phyloP scores from a whole-genome alignment of 2,888 invertebrate species.

The Ganaspis brasiliensis region DNA sequence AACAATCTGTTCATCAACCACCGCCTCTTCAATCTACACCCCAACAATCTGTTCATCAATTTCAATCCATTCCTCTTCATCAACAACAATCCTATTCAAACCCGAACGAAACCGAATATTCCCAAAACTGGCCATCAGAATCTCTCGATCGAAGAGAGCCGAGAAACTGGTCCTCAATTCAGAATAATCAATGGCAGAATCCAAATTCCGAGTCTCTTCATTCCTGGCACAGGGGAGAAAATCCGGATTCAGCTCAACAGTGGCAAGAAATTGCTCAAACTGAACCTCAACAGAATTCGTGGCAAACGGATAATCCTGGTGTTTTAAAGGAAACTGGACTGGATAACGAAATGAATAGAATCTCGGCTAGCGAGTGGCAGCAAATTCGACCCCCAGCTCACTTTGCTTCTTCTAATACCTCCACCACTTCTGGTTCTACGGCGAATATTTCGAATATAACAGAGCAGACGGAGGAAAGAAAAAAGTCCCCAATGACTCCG shows the following conservation, averaged over 20 bases:
- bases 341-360: slow-evolving; percentile 61
- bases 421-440: slow-evolving; percentile 66
- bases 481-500: slow-evolving; percentile 64
- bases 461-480: slow-evolving; percentile 68
- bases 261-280: slow-evolving; percentile 43
- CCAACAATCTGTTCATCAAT: neutral
- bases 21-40: neutral
- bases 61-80: slow-evolving; percentile 43
- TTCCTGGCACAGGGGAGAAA: slow-evolving; percentile 49
- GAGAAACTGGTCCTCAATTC: slow-evolving; percentile 56
- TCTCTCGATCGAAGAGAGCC: slow-evolving; percentile 51
- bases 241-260: slow-evolving; percentile 50
- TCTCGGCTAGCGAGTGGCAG: slow-evolving; percentile 65
- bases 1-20: neutral
- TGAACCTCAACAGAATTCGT: slow-evolving; percentile 43
- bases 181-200: slow-evolving; percentile 66
- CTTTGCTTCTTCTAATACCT: slow-evolving; percentile 63
- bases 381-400: slow-evolving; percentile 63
- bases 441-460: slow-evolving; percentile 63
- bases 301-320: slow-evolving; percentile 46
- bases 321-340: slow-evolving; percentile 39
- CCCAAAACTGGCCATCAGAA: slow-evolving; percentile 62
- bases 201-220: slow-evolving; percentile 65
- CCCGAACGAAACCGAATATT: slow-evolving; percentile 62
- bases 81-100: slow-evolving; percentile 48